Percentiles rank a stretch among this genome's conserved stretches.
Conservation (phyloP, 35 echinoderm and acorn worm genomes). For the Apostichopus californicus region DNA sequence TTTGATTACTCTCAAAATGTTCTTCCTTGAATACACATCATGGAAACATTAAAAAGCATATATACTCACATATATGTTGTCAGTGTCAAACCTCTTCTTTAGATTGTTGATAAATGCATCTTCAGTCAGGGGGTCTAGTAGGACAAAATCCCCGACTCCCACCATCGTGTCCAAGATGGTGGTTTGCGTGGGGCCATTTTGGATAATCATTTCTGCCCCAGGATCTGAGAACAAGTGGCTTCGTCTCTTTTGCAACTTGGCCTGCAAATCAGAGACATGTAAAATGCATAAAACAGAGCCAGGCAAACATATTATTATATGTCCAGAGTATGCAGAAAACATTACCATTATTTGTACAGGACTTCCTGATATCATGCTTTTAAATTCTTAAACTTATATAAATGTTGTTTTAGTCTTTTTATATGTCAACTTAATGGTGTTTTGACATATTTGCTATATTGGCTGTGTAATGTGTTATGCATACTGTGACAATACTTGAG, state of each 20-base stretch:
- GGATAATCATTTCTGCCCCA: constrained; percentile 23
- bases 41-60: too few relatives aligned
- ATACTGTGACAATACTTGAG: too few relatives aligned
- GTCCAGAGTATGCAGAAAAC: too few relatives aligned
- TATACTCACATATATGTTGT: constrained; percentile 96
- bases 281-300: not conserved
- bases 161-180: constrained; percentile 94
- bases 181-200: constrained; percentile 55
- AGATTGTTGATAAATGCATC: constrained; percentile 91
- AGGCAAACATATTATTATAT: not conserved
- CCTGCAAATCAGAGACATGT: not conserved
- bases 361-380: too few relatives aligned
- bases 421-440: too few relatives aligned
- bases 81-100: constrained; percentile 71
- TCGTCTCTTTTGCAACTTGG: not conserved
- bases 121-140: constrained; percentile 90
- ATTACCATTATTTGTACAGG: too few relatives aligned
- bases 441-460: too few relatives aligned
- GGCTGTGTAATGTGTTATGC: too few relatives aligned
- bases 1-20: too few relatives aligned
- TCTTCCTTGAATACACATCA: too few relatives aligned
- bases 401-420: too few relatives aligned
- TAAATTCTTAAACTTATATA: too few relatives aligned
- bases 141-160: constrained; percentile 90
- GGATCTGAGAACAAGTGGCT: constrained; percentile 43